phyloP scores from a whole-genome alignment of 2,888 invertebrate species.

The Hyppa rectilinea region DNA sequence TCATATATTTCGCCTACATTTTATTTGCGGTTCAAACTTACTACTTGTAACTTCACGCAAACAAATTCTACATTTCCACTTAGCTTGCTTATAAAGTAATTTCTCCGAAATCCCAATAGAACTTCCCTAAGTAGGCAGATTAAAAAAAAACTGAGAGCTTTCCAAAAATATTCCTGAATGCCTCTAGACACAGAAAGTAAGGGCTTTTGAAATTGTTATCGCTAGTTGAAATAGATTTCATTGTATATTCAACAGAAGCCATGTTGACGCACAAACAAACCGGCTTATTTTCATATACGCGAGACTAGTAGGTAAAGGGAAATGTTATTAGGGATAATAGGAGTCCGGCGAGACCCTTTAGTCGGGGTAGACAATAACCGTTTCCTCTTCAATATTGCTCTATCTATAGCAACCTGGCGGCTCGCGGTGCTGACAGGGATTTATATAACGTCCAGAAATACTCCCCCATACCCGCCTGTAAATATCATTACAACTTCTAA shows the following conservation, averaged over 20 bases:
- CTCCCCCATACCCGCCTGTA: constrained; percentile 31
- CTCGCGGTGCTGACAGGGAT: constrained; percentile 61
- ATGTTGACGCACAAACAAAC: constrained; percentile 63
- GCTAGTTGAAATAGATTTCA: constrained; percentile 43
- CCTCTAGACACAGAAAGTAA: constrained; percentile 25
- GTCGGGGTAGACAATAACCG: constrained; percentile 75
- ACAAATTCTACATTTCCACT: constrained; percentile 26
- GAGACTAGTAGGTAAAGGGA: constrained; percentile 69
- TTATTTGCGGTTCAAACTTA: constrained; percentile 18
- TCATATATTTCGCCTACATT: constrained; percentile 38
- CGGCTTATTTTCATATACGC: constrained; percentile 67
- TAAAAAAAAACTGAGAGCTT: neutral
- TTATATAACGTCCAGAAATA: constrained; percentile 58
- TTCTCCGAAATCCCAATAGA: neutral
- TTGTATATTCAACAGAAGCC: constrained; percentile 60
- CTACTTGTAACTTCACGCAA: constrained; percentile 9
- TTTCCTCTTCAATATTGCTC: constrained; percentile 76
- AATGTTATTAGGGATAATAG: constrained; percentile 78
- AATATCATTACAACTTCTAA: constrained; percentile 47
- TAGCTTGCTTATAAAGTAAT: constrained; percentile 1
- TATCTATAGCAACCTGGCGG: constrained; percentile 65
- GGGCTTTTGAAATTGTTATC: constrained; percentile 43
- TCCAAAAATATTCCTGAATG: constrained; percentile 17
- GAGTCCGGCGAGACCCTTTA: constrained; percentile 74
- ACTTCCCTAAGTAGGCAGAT: neutral